A percentile compares a stretch with the other conserved stretches of the same genome.
phyloP scores from a whole-genome alignment of 2,888 invertebrate genomes.

The Drosophila ezoana region DNA sequence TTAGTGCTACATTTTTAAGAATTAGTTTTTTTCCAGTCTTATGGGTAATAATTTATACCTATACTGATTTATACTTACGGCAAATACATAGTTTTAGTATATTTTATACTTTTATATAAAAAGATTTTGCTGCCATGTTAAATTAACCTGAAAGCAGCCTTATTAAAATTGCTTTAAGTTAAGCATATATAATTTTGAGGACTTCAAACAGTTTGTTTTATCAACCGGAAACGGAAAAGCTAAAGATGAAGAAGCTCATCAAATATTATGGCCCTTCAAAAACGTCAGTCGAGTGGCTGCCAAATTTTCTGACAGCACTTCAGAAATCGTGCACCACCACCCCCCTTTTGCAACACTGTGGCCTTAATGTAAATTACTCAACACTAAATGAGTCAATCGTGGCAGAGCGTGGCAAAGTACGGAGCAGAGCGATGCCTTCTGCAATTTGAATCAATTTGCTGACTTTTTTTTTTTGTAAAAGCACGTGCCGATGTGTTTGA shows the following conservation, averaged over 20 bases:
- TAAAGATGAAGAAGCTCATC: constrained; percentile 4
- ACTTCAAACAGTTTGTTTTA: constrained; percentile 6
- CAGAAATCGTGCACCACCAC: background rate
- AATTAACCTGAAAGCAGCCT: too few species aligned
- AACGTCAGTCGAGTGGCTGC: background rate
- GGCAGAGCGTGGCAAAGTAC: constrained; percentile 26
- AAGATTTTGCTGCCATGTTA: too few species aligned
- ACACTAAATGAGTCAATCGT: constrained; percentile 35
- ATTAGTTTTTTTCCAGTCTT: too few species aligned
- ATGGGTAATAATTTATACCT: too few species aligned
- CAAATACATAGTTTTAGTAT: too few species aligned
- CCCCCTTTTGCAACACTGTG: background rate
- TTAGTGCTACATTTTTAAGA: too few species aligned
- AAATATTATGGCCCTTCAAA: constrained; percentile 4
- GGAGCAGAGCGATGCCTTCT: constrained; percentile 9
- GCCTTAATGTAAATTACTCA: constrained; percentile 4
- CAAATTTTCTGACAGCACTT: constrained; percentile 17
- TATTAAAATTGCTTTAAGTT: background rate
- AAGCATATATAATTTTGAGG: background rate
- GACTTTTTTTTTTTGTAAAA: constrained; percentile 18
- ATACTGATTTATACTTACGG: too few species aligned
- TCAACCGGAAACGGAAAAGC: constrained; percentile 5
- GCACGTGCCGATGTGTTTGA: constrained; percentile 41
- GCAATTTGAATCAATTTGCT: constrained; percentile 56
- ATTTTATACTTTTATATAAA: too few species aligned